phyloP scores from a whole-genome alignment of 2,113 vertebrate genomes.

The Mustela nigripes region DNA sequence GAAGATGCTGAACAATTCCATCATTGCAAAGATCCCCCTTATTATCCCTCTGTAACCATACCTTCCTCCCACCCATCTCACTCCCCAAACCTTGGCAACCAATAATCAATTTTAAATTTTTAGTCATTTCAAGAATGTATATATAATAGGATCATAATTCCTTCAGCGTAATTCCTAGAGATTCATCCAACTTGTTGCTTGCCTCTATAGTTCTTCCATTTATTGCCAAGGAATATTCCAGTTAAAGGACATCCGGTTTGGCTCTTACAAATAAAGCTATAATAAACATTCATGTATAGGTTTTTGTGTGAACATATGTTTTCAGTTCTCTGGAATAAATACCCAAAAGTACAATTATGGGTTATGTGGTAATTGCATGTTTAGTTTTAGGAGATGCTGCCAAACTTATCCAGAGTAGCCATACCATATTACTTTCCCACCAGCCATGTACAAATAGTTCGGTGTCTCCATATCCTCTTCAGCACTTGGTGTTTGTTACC shows the following conservation, averaged over 20 bases:
- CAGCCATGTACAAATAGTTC: background rate
- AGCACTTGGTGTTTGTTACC: background rate
- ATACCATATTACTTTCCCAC: background rate
- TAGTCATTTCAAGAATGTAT: constrained; percentile 16
- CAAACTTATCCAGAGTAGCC: background rate
- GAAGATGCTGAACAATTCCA: background rate
- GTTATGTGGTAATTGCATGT: background rate
- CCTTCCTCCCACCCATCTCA: background rate
- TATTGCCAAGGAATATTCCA: background rate
- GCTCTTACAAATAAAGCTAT: constrained; percentile 30
- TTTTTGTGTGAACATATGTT: constrained; percentile 26
- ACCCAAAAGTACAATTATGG: background rate
- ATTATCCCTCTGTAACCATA: background rate
- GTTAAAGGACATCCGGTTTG: background rate
- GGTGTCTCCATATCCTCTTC: background rate
- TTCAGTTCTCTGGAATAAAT: constrained; percentile 55
- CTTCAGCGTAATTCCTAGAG: background rate
- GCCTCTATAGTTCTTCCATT: background rate
- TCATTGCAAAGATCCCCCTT: background rate
- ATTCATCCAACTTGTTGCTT: background rate
- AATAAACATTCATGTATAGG: background rate
- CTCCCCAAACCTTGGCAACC: background rate
- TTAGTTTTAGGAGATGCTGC: constrained; percentile 39
- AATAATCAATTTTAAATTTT: background rate
- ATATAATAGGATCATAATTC: background rate